phyloP scores from a whole-genome alignment of 2,797 vertebrate species.

The Macrochelys suwanniensis region DNA sequence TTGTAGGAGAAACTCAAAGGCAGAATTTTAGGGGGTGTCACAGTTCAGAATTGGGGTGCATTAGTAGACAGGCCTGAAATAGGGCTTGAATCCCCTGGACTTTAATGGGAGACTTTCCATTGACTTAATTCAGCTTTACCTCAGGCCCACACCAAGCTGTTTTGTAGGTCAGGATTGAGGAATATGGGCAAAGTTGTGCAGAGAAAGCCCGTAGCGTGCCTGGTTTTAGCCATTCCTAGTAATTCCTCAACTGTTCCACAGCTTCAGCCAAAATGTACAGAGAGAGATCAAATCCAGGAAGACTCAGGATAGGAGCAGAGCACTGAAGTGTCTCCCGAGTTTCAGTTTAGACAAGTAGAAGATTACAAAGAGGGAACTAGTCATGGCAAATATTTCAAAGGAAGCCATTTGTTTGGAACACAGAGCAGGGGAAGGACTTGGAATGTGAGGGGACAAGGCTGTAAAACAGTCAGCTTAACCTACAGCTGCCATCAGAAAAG shows the following conservation, averaged over 20 bases:
- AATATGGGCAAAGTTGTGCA: not conserved
- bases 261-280: not conserved
- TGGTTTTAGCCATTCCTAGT: not conserved
- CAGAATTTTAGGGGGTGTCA: not conserved
- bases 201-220: not conserved
- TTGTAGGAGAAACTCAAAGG: no score
- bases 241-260: no score
- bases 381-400: not conserved
- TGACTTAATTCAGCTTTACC: not conserved
- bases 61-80: not conserved
- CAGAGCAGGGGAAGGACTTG: not conserved
- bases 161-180: not conserved
- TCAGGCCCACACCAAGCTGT: not conserved
- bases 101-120: not conserved
- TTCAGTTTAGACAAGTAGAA: not conserved
- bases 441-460: not conserved
- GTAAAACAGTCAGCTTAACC: not conserved
- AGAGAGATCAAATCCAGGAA: not conserved
- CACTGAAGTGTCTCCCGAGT: not conserved
- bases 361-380: not conserved
- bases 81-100: not conserved
- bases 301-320: not conserved
- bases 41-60: not conserved
- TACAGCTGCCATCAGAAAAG: not conserved
- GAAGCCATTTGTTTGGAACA: not conserved